Evolutionary conservation across 23 tunicate species (phyloP), one percentile per base, ranked within the genome.

Genomic region (Styela plicata): DNA sequence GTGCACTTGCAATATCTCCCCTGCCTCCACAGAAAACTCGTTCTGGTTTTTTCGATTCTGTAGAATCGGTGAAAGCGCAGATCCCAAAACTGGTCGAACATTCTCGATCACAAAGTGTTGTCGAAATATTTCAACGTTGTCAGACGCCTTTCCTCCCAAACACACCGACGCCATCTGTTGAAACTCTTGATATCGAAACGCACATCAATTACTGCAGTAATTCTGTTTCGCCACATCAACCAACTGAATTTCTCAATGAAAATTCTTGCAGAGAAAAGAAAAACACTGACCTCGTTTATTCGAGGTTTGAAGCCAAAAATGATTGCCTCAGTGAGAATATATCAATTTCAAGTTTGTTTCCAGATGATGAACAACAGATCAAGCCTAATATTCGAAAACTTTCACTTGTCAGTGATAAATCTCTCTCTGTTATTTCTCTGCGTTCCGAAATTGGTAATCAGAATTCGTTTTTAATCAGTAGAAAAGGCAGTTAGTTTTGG

Each of bases 11-110:
- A 27, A 67, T 67, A 1, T 67, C 71, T 18, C 71, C 71, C 22
- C 24, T 67, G 71, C 71, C 71, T 1, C 71, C 31, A 16, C 31
- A 25, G 30, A 67, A 67, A 67, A 27, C 71, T 44, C 57, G 57
- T 13, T 44, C 57, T 5, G 57, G 57, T 13, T 44, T 44, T 44
- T 44, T 44, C 13, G 57, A 44, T 21, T 67, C 71, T 29, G n/a
- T n/a, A n/a, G 31, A 67, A 22, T 67, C 31, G 24, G 24, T 17
- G 13, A 25, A 67, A 27, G 16, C 71, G 22, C 13, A 21, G 0
- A 29, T 23, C 24, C 71, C 71, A 25, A 27, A 67, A 29, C 71
- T 25, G 16, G 24, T 25, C 17, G 71, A 67, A 67, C 31, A 29
- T 16, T 67, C 32, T 13, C 19, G 71, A 25, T 67, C 71, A 0